Evolutionary conservation across 2,797 vertebrate genomes (phyloP).

Genomic region (Sylvilagus floridanus): DNA sequence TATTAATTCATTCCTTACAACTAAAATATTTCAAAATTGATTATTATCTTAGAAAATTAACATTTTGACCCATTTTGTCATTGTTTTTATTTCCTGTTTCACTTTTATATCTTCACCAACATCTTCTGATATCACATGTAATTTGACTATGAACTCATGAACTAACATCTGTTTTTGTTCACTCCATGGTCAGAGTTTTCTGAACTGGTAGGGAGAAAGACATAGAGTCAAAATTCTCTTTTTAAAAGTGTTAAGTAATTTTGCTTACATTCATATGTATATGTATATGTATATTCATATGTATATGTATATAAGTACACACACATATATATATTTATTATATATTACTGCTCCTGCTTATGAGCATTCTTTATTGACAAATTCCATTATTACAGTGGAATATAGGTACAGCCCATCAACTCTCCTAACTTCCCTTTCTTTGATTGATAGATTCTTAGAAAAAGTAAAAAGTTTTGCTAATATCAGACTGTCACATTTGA

Average conservation of each 20-base stretch:
- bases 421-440: conserved; percentile 56
- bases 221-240: neutral
- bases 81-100: neutral
- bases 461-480: conserved; percentile 68
- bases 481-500: conserved; percentile 63
- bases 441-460: conserved; percentile 59
- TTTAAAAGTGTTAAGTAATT: conserved; percentile 13
- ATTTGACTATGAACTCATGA: neutral
- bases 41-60: neutral
- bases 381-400: conserved; percentile 43
- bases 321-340: too few species aligned
- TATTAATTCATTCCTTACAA: too few species aligned
- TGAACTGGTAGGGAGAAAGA: neutral
- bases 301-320: accelerated
- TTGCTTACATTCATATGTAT: neutral
- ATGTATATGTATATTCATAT: too few species aligned
- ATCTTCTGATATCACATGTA: neutral
- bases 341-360: neutral
- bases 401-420: conserved; percentile 15
- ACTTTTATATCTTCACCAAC: neutral
- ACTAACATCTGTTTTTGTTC: neutral
- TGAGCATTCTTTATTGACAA: conserved; percentile 61
- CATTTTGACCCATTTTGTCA: neutral
- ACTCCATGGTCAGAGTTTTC: neutral
- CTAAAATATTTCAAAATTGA: neutral